phyloP scores from a whole-genome alignment of 2,888 invertebrate species.

The Hymenopus coronatus region DNA sequence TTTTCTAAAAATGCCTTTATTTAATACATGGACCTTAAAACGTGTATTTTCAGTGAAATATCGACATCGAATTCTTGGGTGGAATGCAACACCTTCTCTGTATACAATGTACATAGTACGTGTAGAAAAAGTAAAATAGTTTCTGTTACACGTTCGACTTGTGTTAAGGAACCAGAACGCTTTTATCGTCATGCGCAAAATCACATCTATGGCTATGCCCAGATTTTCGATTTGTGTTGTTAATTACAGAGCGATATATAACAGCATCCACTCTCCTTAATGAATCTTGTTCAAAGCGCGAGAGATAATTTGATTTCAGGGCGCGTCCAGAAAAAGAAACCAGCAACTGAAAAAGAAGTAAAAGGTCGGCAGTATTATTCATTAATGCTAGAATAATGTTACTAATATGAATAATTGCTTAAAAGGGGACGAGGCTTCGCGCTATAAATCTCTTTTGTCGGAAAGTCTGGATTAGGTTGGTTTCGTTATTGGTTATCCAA shows the following conservation, averaged over 20 bases:
- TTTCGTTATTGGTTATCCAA: neutral
- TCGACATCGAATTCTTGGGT: no score
- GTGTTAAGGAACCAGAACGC: neutral
- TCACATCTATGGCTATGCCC: neutral
- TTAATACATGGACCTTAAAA: no score
- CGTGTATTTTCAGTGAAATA: no score
- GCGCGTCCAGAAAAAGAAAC: neutral
- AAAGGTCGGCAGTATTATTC: neutral
- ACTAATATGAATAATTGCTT: neutral
- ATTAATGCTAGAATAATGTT: neutral
- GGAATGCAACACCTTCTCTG: no score
- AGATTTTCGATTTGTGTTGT: conserved; percentile 2
- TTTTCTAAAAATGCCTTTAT: no score
- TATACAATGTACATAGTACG: no score
- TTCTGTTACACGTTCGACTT: no score
- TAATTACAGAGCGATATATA: conserved; percentile 15
- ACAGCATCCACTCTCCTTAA: neutral
- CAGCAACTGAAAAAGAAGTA: neutral
- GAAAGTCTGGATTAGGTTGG: neutral
- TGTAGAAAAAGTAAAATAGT: no score
- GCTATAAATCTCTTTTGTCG: conserved; percentile 13
- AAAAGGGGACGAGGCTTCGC: neutral
- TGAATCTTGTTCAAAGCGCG: conserved; percentile 2
- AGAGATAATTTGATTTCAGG: conserved; percentile 15
- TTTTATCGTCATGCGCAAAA: neutral